These are phyloP conservation scores for Xiphophorus birchmanni DNA, from an alignment of 2,797 vertebrate species.

Conservation along the genomic window DNA sequence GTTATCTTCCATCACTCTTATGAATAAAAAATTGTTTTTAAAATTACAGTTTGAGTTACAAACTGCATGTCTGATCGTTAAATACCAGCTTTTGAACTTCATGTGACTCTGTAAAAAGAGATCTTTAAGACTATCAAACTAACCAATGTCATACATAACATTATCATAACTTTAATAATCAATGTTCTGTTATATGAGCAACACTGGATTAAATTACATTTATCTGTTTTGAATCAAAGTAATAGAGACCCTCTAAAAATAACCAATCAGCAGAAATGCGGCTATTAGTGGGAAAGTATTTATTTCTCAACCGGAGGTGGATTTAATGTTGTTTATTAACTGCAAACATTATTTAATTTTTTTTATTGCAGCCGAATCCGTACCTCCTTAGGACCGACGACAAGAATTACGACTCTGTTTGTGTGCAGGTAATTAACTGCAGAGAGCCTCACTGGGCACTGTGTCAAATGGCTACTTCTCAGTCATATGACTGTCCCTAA, in stretches of 20 bases:
- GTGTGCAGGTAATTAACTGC: conserved; percentile 39
- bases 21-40: neutral
- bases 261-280: neutral
- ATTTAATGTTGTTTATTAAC: neutral
- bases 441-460: conserved; percentile 40
- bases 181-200: neutral
- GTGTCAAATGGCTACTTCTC: conserved; percentile 61
- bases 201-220: neutral
- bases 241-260: neutral
- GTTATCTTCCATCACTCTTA: neutral
- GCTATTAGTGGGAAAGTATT: neutral
- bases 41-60: neutral
- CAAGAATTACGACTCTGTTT: neutral
- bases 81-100: neutral
- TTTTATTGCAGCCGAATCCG: conserved; percentile 5
- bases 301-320: neutral
- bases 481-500: conserved; percentile 75
- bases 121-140: neutral
- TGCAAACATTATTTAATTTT: neutral
- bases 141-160: neutral
- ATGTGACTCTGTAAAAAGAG: neutral
- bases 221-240: neutral
- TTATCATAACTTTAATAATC: neutral
- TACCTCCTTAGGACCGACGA: neutral
- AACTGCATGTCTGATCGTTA: neutral